phyloP scores from a whole-genome alignment of 2,797 vertebrate species.

The Scolopax rusticola region DNA sequence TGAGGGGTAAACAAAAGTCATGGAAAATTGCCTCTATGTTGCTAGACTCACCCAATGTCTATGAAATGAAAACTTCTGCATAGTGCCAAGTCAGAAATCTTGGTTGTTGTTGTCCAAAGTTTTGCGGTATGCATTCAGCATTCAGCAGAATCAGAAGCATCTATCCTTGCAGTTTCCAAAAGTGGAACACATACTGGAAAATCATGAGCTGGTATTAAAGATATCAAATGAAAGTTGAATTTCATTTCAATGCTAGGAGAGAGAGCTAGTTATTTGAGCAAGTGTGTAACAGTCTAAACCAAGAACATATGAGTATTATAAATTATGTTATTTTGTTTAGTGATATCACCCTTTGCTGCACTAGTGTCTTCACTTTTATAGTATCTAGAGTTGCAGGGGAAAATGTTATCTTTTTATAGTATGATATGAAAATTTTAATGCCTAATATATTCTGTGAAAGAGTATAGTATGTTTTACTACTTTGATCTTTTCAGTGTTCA shows the following conservation, averaged over 20 bases:
- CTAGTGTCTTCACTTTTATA: conserved; percentile 6
- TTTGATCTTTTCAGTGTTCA: conserved; percentile 52
- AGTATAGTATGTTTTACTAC: conserved; percentile 34
- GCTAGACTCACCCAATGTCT: neutral
- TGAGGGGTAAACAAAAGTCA: neutral
- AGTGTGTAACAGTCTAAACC: neutral
- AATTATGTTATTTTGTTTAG: conserved; percentile 35
- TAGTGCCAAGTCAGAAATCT: neutral
- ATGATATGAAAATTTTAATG: conserved; percentile 56
- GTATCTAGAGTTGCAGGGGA: neutral
- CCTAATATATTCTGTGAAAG: conserved; percentile 1
- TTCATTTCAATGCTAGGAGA: neutral
- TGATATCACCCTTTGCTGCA: neutral
- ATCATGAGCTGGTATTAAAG: neutral
- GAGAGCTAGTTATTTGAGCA: neutral
- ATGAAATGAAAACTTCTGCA: neutral
- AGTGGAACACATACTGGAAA: neutral
- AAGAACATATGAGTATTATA: neutral
- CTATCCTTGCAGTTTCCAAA: neutral
- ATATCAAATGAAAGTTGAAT: neutral
- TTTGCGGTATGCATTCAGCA: neutral
- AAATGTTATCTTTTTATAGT: conserved; percentile 66
- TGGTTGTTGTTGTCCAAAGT: neutral
- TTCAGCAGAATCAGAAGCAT: neutral
- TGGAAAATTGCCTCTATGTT: neutral